Percentiles rank a stretch among this genome's conserved stretches.
Conservation (phyloP, 2,888 invertebrate species). For the Acanthosoma haemorrhoidale region DNA sequence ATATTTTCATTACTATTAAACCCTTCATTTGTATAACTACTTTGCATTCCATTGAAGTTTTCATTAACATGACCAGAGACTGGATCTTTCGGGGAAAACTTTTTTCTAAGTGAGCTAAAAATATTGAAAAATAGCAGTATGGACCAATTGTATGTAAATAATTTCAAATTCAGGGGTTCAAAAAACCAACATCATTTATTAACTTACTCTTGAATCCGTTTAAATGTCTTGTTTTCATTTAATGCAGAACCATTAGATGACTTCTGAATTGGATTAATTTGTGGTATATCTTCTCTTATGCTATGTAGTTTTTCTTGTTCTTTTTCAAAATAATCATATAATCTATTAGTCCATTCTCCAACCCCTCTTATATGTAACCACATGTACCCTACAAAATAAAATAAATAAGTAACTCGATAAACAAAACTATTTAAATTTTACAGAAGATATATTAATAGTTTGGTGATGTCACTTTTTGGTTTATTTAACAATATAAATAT, state of each 20-base stretch:
- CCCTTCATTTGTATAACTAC: slow-evolving; percentile 42
- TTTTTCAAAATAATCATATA: slow-evolving; percentile 77
- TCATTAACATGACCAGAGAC: slow-evolving; percentile 38
- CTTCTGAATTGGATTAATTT: slow-evolving; percentile 35
- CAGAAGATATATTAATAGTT: too few relatives aligned
- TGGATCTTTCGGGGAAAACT: slow-evolving; percentile 39
- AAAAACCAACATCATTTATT: background rate
- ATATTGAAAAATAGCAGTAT: too few relatives aligned
- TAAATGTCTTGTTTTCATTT: slow-evolving; percentile 39
- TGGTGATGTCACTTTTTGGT: too few relatives aligned
- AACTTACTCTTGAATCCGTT: slow-evolving; percentile 44
- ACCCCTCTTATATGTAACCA: slow-evolving; percentile 91
- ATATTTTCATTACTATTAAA: slow-evolving; percentile 42
- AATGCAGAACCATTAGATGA: slow-evolving; percentile 32
- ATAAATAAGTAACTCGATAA: too few relatives aligned
- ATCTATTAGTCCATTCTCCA: slow-evolving; percentile 88
- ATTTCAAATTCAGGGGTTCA: too few relatives aligned
- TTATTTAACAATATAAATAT: too few relatives aligned
- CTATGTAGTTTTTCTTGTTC: slow-evolving; percentile 71
- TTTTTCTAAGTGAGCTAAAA: slow-evolving; percentile 40
- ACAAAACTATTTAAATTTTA: too few relatives aligned
- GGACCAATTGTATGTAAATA: too few relatives aligned
- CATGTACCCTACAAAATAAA: slow-evolving; percentile 62
- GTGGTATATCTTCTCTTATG: slow-evolving; percentile 51
- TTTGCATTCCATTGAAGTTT: slow-evolving; percentile 37